Evolutionary conservation across 2,888 invertebrate species (phyloP).

Genomic region (Theretra japonica): DNA sequence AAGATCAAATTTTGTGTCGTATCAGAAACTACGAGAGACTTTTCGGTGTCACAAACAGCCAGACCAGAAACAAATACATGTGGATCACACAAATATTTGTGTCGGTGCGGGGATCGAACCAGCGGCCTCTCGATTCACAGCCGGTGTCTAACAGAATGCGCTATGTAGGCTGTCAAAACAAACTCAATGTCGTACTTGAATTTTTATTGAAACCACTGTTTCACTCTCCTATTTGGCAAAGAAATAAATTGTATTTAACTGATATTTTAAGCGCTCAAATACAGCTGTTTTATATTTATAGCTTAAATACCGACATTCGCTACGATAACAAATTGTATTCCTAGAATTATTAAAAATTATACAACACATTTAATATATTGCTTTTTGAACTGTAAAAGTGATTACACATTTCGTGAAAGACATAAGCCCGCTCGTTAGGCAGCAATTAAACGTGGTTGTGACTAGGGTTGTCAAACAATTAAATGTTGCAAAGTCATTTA

Average conservation of each 20-base stretch:
- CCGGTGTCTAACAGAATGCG: too few relatives aligned
- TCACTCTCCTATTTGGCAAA: neutral
- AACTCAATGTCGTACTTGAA: too few relatives aligned
- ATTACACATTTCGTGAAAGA: constrained; percentile 2
- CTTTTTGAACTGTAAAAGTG: neutral
- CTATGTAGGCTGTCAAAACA: too few relatives aligned
- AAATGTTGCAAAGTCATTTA: neutral
- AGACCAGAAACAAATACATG: too few relatives aligned
- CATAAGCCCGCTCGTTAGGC: neutral
- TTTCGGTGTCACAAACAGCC: too few relatives aligned
- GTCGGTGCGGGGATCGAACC: too few relatives aligned
- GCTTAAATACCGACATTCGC: too few relatives aligned
- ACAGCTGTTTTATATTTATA: too few relatives aligned
- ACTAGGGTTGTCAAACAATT: neutral
- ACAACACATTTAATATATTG: neutral
- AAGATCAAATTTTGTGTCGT: too few relatives aligned
- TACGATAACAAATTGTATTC: neutral
- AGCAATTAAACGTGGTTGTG: neutral
- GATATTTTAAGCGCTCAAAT: neutral
- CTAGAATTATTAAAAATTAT: neutral
- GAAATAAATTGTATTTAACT: neutral
- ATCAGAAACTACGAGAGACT: too few relatives aligned
- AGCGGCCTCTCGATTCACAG: too few relatives aligned
- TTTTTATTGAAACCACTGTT: neutral
- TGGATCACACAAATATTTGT: too few relatives aligned